phyloP scores from a whole-genome alignment of 37 sponge, comb jelly and placozoan species.

The Dysidea cf. avara region DNA sequence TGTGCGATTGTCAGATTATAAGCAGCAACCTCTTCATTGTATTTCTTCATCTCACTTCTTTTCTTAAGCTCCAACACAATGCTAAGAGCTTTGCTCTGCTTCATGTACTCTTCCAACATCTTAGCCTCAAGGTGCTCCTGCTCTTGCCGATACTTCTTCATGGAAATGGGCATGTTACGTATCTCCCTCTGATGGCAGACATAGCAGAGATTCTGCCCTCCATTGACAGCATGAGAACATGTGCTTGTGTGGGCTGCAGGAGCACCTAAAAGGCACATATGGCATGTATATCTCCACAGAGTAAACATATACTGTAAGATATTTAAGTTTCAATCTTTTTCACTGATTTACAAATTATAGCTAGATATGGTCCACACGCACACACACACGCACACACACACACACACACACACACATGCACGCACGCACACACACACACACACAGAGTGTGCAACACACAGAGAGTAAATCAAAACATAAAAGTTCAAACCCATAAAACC shows the following conservation, averaged over 20 bases:
- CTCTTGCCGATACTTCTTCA: conserved; percentile 49
- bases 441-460: too few relatives aligned
- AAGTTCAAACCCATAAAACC: too few relatives aligned
- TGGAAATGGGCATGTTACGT: conserved; percentile 68
- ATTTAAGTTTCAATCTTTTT: too few relatives aligned
- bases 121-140: conserved; percentile 52
- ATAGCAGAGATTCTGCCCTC: conserved; percentile 86
- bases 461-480: too few relatives aligned
- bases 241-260: conserved; percentile 18
- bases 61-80: conserved; percentile 52
- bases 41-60: not conserved
- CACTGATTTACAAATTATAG: too few relatives aligned
- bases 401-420: too few relatives aligned
- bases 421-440: too few relatives aligned
- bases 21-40: conserved; percentile 22
- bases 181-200: conserved; percentile 81
- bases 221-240: conserved; percentile 44
- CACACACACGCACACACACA: too few relatives aligned
- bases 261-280: not conserved
- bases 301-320: too few relatives aligned
- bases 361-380: too few relatives aligned
- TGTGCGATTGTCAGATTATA: conserved; percentile 6
- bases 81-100: conserved; percentile 29
- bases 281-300: too few relatives aligned
- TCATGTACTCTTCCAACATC: conserved; percentile 68